Evolutionary conservation across 2,797 vertebrate genomes (phyloP).

Genomic region (Rhodeus uyekii): DNA sequence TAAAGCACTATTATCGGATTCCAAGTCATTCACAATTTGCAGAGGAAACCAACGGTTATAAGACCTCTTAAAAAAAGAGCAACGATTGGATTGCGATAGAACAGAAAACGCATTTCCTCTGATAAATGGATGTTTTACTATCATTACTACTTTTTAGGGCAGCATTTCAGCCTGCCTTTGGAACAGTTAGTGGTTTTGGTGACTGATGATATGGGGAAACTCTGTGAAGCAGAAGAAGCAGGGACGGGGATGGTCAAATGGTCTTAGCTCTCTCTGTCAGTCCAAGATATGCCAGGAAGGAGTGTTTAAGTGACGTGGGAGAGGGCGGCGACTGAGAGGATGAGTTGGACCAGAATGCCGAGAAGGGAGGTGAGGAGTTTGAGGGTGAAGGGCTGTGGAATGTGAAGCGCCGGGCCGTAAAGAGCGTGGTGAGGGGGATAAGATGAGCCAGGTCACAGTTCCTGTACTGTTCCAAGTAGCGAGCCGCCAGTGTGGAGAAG

Average conservation of each 20-base stretch:
- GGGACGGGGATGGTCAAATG: constrained; percentile 77
- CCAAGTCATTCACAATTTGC: constrained; percentile 73
- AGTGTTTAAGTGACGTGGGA: constrained; percentile 93
- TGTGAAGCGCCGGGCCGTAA: constrained; percentile 88
- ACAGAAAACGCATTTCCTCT: constrained; percentile 84
- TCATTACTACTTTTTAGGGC: constrained; percentile 78
- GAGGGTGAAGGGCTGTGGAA: constrained; percentile 86
- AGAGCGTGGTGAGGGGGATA: constrained; percentile 97
- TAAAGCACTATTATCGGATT: constrained; percentile 70
- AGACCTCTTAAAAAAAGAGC: constrained; percentile 65
- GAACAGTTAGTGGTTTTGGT: constrained; percentile 64
- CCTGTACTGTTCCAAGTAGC: constrained; percentile 89
- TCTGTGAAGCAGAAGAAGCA: constrained; percentile 1
- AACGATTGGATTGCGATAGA: constrained; percentile 77
- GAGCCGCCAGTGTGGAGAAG: constrained; percentile 80
- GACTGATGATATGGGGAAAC: constrained; percentile 58
- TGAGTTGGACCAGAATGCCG: constrained; percentile 82
- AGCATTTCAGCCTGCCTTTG: constrained; percentile 79
- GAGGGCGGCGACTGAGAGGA: constrained; percentile 81
- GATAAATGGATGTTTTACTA: constrained; percentile 78
- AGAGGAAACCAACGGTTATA: constrained; percentile 64
- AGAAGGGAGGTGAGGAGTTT: constrained; percentile 85
- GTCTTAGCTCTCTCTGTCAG: constrained; percentile 94
- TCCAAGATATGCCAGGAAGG: constrained; percentile 98
- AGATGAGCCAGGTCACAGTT: constrained; percentile 94